A percentile compares a stretch with the other conserved stretches of the same genome.
These are phyloP conservation scores for Anaspis maculata DNA, from an alignment of 2,888 invertebrate species.

Conservation along the genomic window DNA sequence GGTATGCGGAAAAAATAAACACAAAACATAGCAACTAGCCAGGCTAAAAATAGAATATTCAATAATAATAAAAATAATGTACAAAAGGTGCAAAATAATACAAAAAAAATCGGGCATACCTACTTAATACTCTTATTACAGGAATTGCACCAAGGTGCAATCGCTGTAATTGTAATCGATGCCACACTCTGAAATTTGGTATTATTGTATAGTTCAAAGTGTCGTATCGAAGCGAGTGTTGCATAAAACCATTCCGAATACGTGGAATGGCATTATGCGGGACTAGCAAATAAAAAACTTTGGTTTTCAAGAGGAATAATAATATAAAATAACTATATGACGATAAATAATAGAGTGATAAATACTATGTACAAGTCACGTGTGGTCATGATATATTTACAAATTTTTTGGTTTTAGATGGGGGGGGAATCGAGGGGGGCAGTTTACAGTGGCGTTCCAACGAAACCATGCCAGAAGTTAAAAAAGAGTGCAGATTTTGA, in stretches of 20 bases:
- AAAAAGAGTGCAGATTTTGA: conserved; percentile 42
- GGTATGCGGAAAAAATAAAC: conserved; percentile 22
- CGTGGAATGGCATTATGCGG: conserved; percentile 17
- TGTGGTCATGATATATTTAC: conserved; percentile 19
- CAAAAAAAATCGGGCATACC: conserved; percentile 31
- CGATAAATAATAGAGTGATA: conserved; percentile 19
- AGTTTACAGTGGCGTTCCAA: conserved; percentile 42
- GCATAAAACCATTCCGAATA: not conserved
- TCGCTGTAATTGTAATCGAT: conserved; percentile 9
- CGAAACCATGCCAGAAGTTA: too few relatives aligned
- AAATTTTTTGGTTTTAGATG: conserved; percentile 12
- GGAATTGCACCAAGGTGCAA: too few relatives aligned
- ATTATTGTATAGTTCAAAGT: too few relatives aligned
- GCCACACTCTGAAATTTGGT: not conserved
- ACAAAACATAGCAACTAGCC: conserved; percentile 22
- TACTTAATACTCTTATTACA: conserved; percentile 38
- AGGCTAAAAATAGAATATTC: conserved; percentile 19
- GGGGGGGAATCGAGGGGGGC: too few relatives aligned
- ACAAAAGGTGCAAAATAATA: too few relatives aligned
- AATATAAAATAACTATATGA: conserved; percentile 3
- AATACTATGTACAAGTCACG: conserved; percentile 34
- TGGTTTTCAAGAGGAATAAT: conserved; percentile 27
- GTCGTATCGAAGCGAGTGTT: too few relatives aligned
- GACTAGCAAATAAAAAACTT: conserved; percentile 41
- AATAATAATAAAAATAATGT: too few relatives aligned